Percentiles rank a stretch among this genome's conserved stretches.
Conservation (phyloP, 2,797 vertebrate genomes). For the Sciaenops ocellatus region DNA sequence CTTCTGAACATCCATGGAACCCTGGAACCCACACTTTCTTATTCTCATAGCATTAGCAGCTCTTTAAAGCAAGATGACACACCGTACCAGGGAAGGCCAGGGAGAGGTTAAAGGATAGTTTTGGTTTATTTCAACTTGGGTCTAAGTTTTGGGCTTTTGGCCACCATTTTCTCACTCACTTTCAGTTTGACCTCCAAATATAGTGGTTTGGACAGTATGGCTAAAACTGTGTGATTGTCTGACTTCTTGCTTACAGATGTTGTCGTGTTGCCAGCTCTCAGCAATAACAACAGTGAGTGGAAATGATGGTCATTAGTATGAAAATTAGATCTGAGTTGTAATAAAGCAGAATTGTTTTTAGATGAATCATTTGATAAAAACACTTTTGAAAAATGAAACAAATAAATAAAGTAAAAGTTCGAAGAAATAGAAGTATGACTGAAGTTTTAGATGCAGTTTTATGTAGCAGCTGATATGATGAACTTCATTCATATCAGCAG, state of each 20-base stretch:
- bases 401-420: conserved; percentile 39
- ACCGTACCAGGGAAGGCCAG: neutral
- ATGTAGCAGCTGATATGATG: neutral
- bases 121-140: neutral
- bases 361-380: neutral
- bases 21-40: neutral
- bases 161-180: neutral
- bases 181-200: neutral
- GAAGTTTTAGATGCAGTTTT: neutral
- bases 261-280: neutral
- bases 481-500: neutral
- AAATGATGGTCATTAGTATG: neutral
- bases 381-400: neutral
- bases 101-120: neutral
- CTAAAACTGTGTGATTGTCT: neutral
- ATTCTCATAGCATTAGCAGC: conserved; percentile 9
- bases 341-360: conserved; percentile 20
- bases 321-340: conserved; percentile 7
- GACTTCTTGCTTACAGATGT: neutral
- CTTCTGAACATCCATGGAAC: neutral
- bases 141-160: neutral
- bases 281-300: neutral
- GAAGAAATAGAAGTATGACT: neutral
- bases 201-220: neutral
- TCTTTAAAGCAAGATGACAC: neutral